Base-by-base conservation (phyloP, 2,797 vertebrate genomes). In the Phataginus tricuspis region DNA sequence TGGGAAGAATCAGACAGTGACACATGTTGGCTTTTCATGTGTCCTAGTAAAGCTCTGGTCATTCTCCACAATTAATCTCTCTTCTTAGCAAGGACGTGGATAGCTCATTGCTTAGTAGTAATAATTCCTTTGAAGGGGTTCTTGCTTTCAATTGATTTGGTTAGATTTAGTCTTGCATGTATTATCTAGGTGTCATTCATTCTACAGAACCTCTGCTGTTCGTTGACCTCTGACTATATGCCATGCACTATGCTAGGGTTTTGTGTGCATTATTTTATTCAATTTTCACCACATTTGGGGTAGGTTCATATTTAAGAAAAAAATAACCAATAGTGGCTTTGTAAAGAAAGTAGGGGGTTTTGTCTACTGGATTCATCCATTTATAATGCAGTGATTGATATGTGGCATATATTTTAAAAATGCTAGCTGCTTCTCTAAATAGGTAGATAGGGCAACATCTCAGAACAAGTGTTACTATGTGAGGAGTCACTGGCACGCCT, bases 271-370 rank as follows among this genome's bases (percentile, higher is more conserved):
- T 19, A 27, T 72, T 45, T 92, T 23, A n/a, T 57, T 90, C 37
- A 79, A 7, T 34, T 59, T 29, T 86, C 39, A 77, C 25, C 42
- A 59, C 2, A 31, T 34, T 82, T 19, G 4, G 53, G 12, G 29
- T 53, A 37, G 34, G 14, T 84, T 83, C 3, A 4, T 53, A 25
- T 71, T 95, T 91, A 94, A 88, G 66, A 29, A 88, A 94, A 90
- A 69, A 53, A 57, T 59, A 89, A 53, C 2, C 15, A 57, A 18
- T 18, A 13, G 12, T 74, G 25, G 19, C 39, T 64, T 42, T 94
- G 42, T 72, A 72, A 94, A 90, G 61, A 83, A 82, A 69, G 18
- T 16, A 63, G 68, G 7, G 61, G 19, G 4, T 19, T 95, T 51
- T 72, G 57, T 66, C 15, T 34, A 55, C 25, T 59, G 23, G 18